Conservation (phyloP, 2,113 vertebrate species). For the Nibea coibor region DNA sequence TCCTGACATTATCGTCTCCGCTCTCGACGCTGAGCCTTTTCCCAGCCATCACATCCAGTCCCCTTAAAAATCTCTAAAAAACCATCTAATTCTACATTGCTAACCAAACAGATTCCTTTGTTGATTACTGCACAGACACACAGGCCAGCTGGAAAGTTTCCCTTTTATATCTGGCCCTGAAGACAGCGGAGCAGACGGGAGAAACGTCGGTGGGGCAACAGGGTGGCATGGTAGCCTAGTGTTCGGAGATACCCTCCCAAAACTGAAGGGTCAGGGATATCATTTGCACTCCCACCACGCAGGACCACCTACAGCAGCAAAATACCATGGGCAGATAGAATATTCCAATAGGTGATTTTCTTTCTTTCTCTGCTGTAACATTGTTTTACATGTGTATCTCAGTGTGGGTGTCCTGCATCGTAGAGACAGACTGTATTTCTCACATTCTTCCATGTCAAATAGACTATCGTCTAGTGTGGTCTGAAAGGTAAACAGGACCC, state of each 20-base stretch:
- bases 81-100: slow-evolving; percentile 59
- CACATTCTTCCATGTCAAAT: slow-evolving; percentile 70
- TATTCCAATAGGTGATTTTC: neutral
- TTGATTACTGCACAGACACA: slow-evolving; percentile 51
- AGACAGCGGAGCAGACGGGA: slow-evolving; percentile 32
- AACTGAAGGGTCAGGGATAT: slow-evolving; percentile 24
- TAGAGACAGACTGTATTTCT: slow-evolving; percentile 58
- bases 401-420: slow-evolving; percentile 61
- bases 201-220: slow-evolving; percentile 21
- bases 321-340: neutral
- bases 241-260: slow-evolving; percentile 17
- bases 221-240: slow-evolving; percentile 7
- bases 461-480: slow-evolving; percentile 68
- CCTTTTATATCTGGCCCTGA: slow-evolving; percentile 19
- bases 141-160: slow-evolving; percentile 59
- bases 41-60: slow-evolving; percentile 41
- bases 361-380: slow-evolving; percentile 1
- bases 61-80: slow-evolving; percentile 52
- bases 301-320: slow-evolving; percentile 2
- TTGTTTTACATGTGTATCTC: slow-evolving; percentile 34
- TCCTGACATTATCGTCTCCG: slow-evolving; percentile 30
- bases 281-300: slow-evolving; percentile 8
- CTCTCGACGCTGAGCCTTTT: slow-evolving; percentile 32
- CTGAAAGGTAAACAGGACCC: slow-evolving; percentile 77
- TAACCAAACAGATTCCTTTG: slow-evolving; percentile 64